Evolutionary conservation across 1,140 invertebrate species (phyloP), one percentile per base, ranked within the genome.

Genomic region (Aphaenogaster rudis): DNA sequence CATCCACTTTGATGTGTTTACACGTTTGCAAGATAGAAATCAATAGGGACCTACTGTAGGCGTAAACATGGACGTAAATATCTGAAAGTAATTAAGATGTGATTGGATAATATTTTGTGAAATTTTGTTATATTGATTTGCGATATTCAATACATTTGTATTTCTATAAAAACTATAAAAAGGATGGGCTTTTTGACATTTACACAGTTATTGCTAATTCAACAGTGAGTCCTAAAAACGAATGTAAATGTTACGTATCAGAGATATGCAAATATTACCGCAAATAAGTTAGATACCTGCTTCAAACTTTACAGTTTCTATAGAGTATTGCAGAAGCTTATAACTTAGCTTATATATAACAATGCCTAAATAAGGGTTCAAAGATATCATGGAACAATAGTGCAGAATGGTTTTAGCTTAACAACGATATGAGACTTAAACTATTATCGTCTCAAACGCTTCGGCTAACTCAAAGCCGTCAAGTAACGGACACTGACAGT

Each of bases 281-380:
- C 21, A 59, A 45, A 52, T 50, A 52, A 3, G 7, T 42, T 36
- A 64, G 9, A 78, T 39, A 66, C 17, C 8, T 36, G 39, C 21
- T 36, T 54, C 1, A 8, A 54, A 54, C 59, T 80, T 69, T 42
- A 28, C 4, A 42, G 48, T 52, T 6, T 69, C 11, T 42, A 7
- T 42, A 6, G 45, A 15, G 36, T 7, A 33, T n/a, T 61, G 39
- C n/a, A 17, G 33, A 39, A 80, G 13, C 13, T 67, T 52, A 52
- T 15, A 50, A 66, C 5, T 79, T 66, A 17, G 1, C 3, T 67
- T 45, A 64, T 45, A n/a, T 66, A n/a, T 66, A 66, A 67, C 15
- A 64, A 66, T 79, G 52, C 7, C 28, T 66, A n/a, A 79, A 79
- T 52, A 79, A 21, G n/a, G 7, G 21, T 64, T 36, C 45, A 39